Evolutionary conservation across 1,140 invertebrate genomes (phyloP).

Genomic region (Drosophila subpulchrella): DNA sequence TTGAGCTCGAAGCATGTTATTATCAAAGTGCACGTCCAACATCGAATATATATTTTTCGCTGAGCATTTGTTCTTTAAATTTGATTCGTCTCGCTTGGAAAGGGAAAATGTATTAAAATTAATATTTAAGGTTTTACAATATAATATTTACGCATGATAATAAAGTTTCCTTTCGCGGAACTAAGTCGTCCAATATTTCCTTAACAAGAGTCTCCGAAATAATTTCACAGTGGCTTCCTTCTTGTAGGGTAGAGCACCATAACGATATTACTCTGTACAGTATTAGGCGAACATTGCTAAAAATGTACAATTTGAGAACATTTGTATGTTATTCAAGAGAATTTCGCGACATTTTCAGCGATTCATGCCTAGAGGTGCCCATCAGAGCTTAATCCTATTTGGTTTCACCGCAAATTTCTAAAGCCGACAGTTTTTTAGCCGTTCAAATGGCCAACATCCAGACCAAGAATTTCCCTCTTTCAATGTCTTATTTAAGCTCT

Average conservation of each 20-base stretch:
- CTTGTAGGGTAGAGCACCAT: constrained; percentile 41
- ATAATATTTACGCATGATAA: constrained; percentile 24
- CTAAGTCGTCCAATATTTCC: constrained; percentile 39
- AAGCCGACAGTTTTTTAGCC: too few relatives aligned
- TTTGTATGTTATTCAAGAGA: too few relatives aligned
- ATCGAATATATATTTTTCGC: background rate
- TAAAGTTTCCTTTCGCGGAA: background rate
- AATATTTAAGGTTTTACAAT: background rate
- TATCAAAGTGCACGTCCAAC: background rate
- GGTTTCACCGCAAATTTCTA: too few relatives aligned
- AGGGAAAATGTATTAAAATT: background rate
- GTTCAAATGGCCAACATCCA: too few relatives aligned
- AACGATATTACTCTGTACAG: constrained; percentile 36
- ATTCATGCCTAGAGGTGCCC: too few relatives aligned
- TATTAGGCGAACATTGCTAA: constrained; percentile 30
- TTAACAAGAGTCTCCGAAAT: constrained; percentile 39
- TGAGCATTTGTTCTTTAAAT: background rate
- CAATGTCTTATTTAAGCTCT: too few relatives aligned
- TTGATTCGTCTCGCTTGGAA: background rate
- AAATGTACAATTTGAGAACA: constrained; percentile 8
- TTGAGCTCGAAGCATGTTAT: constrained; percentile 5
- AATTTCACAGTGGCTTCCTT: constrained; percentile 53
- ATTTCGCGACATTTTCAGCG: too few relatives aligned
- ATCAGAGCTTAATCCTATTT: too few relatives aligned
- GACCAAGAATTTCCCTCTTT: too few relatives aligned